Evolutionary conservation across 2,888 invertebrate genomes (phyloP), one percentile per base, ranked within the genome.

Genomic region (Silvanus unidentatus): DNA sequence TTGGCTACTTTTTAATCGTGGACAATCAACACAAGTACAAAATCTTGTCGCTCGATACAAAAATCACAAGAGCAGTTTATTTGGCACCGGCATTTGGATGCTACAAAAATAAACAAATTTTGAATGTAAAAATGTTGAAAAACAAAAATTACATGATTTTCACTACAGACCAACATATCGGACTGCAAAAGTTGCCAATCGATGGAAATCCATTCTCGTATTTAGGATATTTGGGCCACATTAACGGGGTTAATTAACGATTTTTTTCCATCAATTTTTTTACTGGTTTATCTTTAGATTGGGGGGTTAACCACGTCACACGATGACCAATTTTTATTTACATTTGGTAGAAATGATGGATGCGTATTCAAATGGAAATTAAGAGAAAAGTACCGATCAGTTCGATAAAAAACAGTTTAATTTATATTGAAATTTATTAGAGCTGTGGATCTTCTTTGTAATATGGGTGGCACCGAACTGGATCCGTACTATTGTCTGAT

Each of bases 151-250:
- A 82, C 60, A 63, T 86, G 58, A 66, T 83, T 22, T 87, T 82
- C 59, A 73, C 77, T 11, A 82, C 82, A 1, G 73, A 77, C 36
- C 79, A 78, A 55, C 76, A 81, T 53, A 75, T 88, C 5, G 88
- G 88, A 0, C 64, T 87, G 13, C 82, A 84, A 63, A 76, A 80
- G 49, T 61, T 84, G 60, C 86, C 87, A 0, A 68, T 84, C 0
- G 84, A 86, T 62, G 88, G 88, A 0, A 88, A 87, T 66, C 88
- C 87, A 3, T 86, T 80, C 72, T 80, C 77, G 57, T 78, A 77
- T 53, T 71, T 77, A 1, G 81, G 76, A 1, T 63, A 82, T 47
- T 71, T 82, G 15, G 86, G 79, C 2, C 86, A 87, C 67, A 84
- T 86, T 0, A 62, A 67, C 40, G 76, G 80, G 71, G 85, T 84